phyloP scores from a whole-genome alignment of 1,140 invertebrate species.

The Drosophila novamexicana region DNA sequence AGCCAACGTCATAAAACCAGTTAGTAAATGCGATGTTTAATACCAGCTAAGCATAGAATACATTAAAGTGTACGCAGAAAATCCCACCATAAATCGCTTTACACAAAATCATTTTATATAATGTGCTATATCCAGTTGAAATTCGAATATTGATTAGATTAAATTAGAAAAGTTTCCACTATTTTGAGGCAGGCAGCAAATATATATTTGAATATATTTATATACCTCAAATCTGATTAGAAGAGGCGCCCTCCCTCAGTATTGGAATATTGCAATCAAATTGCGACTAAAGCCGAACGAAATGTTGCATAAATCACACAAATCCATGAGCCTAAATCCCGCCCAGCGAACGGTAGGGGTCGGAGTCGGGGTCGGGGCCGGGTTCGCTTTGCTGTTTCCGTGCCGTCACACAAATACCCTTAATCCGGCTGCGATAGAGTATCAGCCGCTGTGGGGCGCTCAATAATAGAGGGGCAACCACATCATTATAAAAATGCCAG shows the following conservation, averaged over 20 bases:
- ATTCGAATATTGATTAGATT: no score
- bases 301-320: conserved; percentile 43
- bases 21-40: background rate
- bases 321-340: conserved; percentile 36
- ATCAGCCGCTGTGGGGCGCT: conserved; percentile 17
- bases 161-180: no score
- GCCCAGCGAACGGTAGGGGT: background rate
- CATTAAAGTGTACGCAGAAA: background rate
- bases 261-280: conserved; percentile 21
- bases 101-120: background rate
- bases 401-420: conserved; percentile 37
- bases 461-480: conserved; percentile 41
- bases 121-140: background rate
- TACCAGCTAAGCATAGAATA: no score
- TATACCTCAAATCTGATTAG: conserved; percentile 10
- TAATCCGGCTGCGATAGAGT: conserved; percentile 21
- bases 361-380: background rate
- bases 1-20: background rate
- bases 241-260: background rate
- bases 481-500: conserved; percentile 55
- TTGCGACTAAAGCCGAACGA: conserved; percentile 36
- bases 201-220: background rate
- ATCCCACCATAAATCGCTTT: background rate
- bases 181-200: no score
- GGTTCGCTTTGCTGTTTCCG: conserved; percentile 36